These are phyloP conservation scores for Mayetiola destructor DNA, from an alignment of 2,888 invertebrate species.

Conservation along the genomic window DNA sequence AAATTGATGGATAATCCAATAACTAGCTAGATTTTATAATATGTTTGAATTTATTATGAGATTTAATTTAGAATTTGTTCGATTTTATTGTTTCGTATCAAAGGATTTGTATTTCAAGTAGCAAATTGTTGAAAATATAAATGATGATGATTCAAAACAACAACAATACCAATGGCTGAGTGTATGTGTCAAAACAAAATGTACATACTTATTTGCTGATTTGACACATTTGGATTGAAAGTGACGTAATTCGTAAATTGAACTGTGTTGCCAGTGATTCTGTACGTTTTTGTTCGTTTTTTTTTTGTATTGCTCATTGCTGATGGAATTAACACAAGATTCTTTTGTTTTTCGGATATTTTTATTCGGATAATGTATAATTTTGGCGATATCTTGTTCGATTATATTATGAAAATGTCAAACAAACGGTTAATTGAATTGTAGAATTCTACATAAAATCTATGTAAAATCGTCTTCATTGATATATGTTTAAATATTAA, in stretches of 20 bases:
- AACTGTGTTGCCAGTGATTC: neutral
- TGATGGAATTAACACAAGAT: no score
- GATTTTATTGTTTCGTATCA: no score
- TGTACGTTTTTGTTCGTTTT: neutral
- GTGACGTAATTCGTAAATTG: neutral
- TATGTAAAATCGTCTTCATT: neutral
- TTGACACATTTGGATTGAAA: neutral
- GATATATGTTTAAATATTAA: neutral
- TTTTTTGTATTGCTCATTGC: no score
- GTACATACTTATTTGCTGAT: neutral
- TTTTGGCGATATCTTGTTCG: neutral
- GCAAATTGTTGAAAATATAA: neutral
- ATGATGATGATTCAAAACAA: conserved; percentile 7
- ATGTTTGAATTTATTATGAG: no score
- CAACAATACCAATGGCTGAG: neutral
- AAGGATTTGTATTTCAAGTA: no score
- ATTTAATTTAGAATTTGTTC: no score
- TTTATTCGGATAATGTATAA: neutral
- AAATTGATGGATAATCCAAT: neutral
- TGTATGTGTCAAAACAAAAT: conserved; percentile 9
- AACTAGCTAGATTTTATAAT: no score
- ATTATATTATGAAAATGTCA: neutral
- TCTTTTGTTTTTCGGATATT: neutral
- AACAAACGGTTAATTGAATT: neutral
- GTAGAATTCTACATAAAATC: neutral